phyloP scores from a whole-genome alignment of 2,113 vertebrate species.

The Trochalopteron elliotii region DNA sequence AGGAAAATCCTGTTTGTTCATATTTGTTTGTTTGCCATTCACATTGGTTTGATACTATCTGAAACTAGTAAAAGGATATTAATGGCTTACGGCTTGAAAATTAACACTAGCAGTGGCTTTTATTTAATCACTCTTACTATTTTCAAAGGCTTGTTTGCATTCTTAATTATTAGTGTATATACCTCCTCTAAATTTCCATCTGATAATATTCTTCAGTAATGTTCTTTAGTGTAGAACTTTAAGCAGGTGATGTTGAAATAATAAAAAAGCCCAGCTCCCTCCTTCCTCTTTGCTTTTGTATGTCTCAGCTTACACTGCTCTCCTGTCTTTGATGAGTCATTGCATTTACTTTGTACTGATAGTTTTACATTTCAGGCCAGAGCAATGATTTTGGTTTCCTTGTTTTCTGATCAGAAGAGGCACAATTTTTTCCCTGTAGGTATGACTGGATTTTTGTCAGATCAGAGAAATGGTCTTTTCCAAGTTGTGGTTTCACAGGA shows the following conservation, averaged over 20 bases:
- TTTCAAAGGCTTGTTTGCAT: not conserved
- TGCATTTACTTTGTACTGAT: not conserved
- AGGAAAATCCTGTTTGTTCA: not conserved
- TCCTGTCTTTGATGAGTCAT: not conserved
- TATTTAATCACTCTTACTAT: not conserved
- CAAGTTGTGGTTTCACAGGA: not conserved
- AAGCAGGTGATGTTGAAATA: not conserved
- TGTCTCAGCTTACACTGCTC: not conserved
- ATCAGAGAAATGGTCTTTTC: not conserved
- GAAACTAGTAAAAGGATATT: not conserved
- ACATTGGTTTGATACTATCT: not conserved
- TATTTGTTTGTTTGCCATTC: not conserved
- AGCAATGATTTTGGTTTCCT: not conserved
- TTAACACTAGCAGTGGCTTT: not conserved
- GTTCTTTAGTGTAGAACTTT: not conserved
- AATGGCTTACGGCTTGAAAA: not conserved
- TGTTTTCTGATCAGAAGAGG: not conserved
- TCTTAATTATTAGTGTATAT: not conserved
- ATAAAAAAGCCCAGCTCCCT: not conserved
- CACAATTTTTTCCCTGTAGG: not conserved
- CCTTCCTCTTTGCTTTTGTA: not conserved
- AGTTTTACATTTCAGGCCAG: not conserved
- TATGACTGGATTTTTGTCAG: not conserved
- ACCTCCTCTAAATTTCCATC: not conserved
- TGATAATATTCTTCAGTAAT: not conserved